phyloP scores from a whole-genome alignment of 1,140 invertebrate genomes.

The Papilio dardanus region DNA sequence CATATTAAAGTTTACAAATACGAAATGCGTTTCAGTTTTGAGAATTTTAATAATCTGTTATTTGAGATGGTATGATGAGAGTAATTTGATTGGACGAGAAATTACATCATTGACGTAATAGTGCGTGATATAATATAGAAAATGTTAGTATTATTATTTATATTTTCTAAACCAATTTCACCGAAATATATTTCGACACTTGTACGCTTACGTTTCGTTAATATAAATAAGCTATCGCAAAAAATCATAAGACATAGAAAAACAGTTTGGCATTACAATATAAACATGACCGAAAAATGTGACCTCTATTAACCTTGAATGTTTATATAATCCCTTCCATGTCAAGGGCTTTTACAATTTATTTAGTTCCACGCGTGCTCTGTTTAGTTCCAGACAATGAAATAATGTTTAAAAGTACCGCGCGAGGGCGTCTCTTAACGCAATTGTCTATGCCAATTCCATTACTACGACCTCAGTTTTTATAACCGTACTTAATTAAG shows the following conservation, averaged over 20 bases:
- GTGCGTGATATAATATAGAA: not conserved
- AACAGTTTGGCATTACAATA: too few species aligned
- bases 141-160: too few species aligned
- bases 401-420: conserved; percentile 10
- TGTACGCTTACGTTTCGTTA: too few species aligned
- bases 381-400: not conserved
- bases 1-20: not conserved
- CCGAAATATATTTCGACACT: too few species aligned
- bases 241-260: too few species aligned
- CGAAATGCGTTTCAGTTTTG: not conserved
- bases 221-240: too few species aligned
- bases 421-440: not conserved
- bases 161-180: too few species aligned
- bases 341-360: not conserved
- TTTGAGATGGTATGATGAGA: not conserved
- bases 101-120: not conserved
- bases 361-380: conserved; percentile 11
- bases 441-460: conserved; percentile 19
- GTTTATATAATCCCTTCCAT: not conserved
- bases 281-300: not conserved
- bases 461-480: conserved; percentile 14
- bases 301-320: conserved; percentile 9
- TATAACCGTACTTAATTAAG: conserved; percentile 25
- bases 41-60: conserved; percentile 19
- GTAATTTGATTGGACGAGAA: not conserved